Base-by-base conservation (phyloP, 2,797 vertebrate species). In the Poliocrania exsul region DNA sequence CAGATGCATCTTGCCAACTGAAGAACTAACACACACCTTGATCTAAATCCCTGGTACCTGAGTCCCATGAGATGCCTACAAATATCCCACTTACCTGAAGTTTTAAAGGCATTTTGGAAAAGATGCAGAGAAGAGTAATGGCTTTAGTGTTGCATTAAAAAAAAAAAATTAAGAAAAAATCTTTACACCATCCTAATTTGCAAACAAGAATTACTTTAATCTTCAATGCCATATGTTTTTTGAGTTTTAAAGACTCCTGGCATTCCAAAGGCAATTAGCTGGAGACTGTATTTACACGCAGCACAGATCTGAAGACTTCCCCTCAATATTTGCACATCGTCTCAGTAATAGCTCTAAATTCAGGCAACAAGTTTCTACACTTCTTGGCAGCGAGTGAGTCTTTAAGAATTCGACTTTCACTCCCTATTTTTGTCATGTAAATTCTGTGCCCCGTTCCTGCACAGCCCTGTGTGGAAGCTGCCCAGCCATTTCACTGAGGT, bases 171-270 rank as follows among this genome's bases (percentile, higher is more conserved):
- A 24, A 16, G 18, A 44, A 79, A 84, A 84, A 88, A 82, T 21
- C 1, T 72, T 35, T 37, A 81, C 10, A 75, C 53, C 28, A 38
- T 19, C 35, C 71, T 74, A n/a, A 62, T 85, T 69, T 89, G 81
- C 91, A 92, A 90, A 96, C 79, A 93, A 83, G 58, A 93, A 65
- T 77, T 72, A 74, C 58, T 95, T 91, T 58, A 54, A 81, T 81
- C 91, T 96, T 88, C 86, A 91, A 31, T 75, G 69, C 88, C 92
- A 95, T 91, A 92, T 96, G 87, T 46, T 92, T 91, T 94, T 67
- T 37, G 42, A 86, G 53, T 92, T 93, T 73, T 78, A n/a, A 90
- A 93, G 92, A 94, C 88, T 84, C 79, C 51, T 74, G 64, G 54
- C 65, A 91, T 83, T 86, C 88, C 84, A 94, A 87, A 94, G 82